A percentile compares a stretch with the other conserved stretches of the same genome.
Conservation (phyloP, 2,797 vertebrate genomes). For the Luscinia megarhynchos region DNA sequence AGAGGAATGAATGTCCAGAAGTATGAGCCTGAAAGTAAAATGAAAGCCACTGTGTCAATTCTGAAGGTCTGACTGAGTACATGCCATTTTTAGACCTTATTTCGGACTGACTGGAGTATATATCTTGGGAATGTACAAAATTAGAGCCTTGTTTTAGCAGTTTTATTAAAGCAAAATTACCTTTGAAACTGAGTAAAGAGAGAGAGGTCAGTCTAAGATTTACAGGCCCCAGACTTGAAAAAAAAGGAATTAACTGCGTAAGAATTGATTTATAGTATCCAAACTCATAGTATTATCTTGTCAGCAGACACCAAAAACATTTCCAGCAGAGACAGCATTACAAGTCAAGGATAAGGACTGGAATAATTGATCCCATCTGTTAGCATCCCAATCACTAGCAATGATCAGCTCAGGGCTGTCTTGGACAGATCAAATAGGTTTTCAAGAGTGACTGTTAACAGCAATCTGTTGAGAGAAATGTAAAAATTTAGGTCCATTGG, state of each 20-base stretch:
- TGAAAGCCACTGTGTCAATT: not conserved
- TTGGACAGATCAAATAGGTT: not conserved
- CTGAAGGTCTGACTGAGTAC: not conserved
- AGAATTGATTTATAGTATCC: not conserved
- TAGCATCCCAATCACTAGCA: not conserved
- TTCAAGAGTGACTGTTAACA: not conserved
- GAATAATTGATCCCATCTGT: not conserved
- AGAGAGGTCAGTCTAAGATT: not conserved
- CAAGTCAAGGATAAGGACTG: not conserved
- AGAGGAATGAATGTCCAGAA: not conserved
- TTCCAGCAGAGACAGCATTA: not conserved
- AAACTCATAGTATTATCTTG: not conserved
- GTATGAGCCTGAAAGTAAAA: not conserved
- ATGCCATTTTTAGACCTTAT: not conserved
- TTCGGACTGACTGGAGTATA: not conserved
- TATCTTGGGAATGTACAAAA: not conserved
- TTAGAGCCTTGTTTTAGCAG: not conserved
- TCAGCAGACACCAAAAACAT: not conserved
- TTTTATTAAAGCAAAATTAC: not conserved
- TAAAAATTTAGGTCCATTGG: not conserved
- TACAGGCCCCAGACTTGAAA: not conserved
- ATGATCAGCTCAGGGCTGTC: not conserved
- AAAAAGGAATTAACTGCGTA: not conserved
- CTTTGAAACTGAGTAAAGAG: not conserved
- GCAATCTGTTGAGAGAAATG: not conserved